A percentile compares a stretch with the other conserved stretches of the same genome.
Conservation (phyloP, 2,888 invertebrate genomes). For the Merodon equestris region DNA sequence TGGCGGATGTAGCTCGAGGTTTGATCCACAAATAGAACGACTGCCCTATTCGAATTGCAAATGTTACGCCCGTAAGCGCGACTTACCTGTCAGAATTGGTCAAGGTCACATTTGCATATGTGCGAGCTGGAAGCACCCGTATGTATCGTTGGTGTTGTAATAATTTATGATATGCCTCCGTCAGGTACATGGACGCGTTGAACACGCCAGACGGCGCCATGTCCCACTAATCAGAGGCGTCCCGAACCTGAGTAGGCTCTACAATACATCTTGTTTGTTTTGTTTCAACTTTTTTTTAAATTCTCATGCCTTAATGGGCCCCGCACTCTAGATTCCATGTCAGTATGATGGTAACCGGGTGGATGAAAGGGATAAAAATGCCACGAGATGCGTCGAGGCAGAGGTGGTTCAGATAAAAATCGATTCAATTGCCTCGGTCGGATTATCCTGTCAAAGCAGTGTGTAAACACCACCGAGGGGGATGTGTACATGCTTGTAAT, state of each 20-base stretch:
- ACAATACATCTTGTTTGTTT: too few relatives aligned
- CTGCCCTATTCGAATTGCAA: slow-evolving; percentile 48
- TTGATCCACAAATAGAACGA: slow-evolving; percentile 50
- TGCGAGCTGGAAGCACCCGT: neutral
- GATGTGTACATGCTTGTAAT: slow-evolving; percentile 37
- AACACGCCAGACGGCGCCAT: slow-evolving; percentile 39
- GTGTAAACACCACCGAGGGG: slow-evolving; percentile 43
- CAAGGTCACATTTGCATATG: slow-evolving; percentile 67
- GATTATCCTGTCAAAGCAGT: slow-evolving; percentile 63
- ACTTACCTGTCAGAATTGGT: slow-evolving; percentile 59
- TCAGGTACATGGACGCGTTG: slow-evolving; percentile 16
- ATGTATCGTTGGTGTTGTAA: slow-evolving; percentile 14
- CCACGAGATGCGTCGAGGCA: too few relatives aligned
- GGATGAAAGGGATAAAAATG: too few relatives aligned
- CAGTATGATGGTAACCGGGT: too few relatives aligned
- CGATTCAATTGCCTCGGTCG: slow-evolving; percentile 41
- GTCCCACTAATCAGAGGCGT: slow-evolving; percentile 46
- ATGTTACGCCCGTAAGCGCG: slow-evolving; percentile 29
- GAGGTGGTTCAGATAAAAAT: slow-evolving; percentile 44
- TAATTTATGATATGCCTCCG: slow-evolving; percentile 49
- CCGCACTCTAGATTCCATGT: too few relatives aligned
- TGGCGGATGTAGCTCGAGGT: neutral
- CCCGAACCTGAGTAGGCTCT: slow-evolving; percentile 30
- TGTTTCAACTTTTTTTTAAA: neutral
- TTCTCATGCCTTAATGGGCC: slow-evolving; percentile 25